These are phyloP conservation scores for Sminthurinus signatus DNA, from an alignment of 1,140 invertebrate species.

Conservation along the genomic window DNA sequence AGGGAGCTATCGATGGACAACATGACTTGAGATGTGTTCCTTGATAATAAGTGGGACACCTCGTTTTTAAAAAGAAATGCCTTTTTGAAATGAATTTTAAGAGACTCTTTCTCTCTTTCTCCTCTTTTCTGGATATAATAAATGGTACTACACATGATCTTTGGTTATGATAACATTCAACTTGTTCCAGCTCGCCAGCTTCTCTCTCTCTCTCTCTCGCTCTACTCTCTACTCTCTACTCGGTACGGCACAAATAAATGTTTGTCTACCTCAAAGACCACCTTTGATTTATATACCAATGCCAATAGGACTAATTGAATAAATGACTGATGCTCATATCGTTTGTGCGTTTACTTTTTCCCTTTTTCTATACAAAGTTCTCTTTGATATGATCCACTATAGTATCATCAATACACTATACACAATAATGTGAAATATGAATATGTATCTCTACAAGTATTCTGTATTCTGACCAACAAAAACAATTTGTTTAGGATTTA, in stretches of 20 bases:
- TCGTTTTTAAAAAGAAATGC: slow-evolving; percentile 18
- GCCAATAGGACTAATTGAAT: slow-evolving; percentile 13
- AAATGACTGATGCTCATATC: slow-evolving; percentile 5
- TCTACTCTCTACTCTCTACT: neutral
- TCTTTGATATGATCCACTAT: no score
- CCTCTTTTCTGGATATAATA: no score
- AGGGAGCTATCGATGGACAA: slow-evolving; percentile 15
- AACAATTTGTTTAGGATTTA: no score
- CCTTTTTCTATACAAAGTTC: no score
- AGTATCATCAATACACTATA: no score
- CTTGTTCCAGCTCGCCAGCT: neutral
- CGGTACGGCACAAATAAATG: slow-evolving; percentile 15
- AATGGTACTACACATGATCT: slow-evolving; percentile 2
- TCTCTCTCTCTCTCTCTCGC: no score
- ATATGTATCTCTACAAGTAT: no score
- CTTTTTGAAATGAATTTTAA: slow-evolving; percentile 10
- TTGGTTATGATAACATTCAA: neutral
- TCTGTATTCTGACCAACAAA: no score
- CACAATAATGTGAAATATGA: no score
- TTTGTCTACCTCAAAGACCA: slow-evolving; percentile 18
- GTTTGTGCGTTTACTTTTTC: no score
- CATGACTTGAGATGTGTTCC: slow-evolving; percentile 20
- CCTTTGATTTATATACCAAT: slow-evolving; percentile 20
- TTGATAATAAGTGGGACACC: slow-evolving; percentile 22
- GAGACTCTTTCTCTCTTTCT: no score